Evolutionary conservation across 2,888 invertebrate species (phyloP), one percentile per base, ranked within the genome.

Genomic region (Thelaira solivaga): DNA sequence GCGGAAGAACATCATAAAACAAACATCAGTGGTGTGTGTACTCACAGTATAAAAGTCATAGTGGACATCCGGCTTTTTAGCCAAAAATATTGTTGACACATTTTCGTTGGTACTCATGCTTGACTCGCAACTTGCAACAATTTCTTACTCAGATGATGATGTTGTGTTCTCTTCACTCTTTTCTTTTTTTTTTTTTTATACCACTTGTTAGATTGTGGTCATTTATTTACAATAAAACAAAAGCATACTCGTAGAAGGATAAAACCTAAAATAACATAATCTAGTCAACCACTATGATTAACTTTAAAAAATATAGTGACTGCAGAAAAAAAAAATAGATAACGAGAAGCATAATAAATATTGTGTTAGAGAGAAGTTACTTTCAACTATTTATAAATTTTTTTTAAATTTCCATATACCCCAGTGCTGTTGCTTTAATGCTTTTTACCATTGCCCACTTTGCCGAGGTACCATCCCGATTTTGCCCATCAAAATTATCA

Each of bases 161-260:
- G 64, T 49, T 31, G 64, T 57, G 55, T 57, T 41, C 20, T 10
- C 29, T 47, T 2, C 41, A 24, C 18, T 36, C 8, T 43, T 18
- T 53, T 57, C n/a, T 16, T 7, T 67, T 34, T 31, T 55, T 31
- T 20, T n/a, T 31, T 20, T 55, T 45, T 36, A 18, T 55, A 29
- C 36, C 69, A 72, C 55, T 72, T 77, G 72, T 68, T 77, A 72
- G 76, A 72, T 64, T 68, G 67, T 16, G 67, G 72, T 57, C 55
- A 72, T 61, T 61, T 67, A 61, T 61, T 55, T 64, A 13, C 24
- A 29, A 41, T 34, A 34, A 18, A 55, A 71, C 24, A 10, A 20
- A 39, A 34, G 47, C 51, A 39, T 59, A 13, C 4, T n/a, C n/a
- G n/a, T n/a, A 20, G 10, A 10, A 39, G 31, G 13, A 18, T 2